Percentiles rank a stretch among this genome's conserved stretches.
Conservation (phyloP, 2,797 vertebrate species). For the Tamandua tetradactyla region DNA sequence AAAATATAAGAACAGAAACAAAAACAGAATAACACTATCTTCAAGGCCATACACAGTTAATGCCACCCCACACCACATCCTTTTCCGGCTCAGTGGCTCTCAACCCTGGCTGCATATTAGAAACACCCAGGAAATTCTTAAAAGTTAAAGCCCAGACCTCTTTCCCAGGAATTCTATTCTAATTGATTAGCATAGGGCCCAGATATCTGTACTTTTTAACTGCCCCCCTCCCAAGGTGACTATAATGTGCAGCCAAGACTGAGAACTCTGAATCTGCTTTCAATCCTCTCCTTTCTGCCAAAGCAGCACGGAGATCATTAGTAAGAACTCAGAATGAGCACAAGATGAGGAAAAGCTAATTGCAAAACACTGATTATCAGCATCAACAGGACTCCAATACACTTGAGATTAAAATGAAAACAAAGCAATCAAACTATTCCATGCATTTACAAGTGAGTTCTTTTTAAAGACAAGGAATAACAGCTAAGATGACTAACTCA, state of each 20-base stretch:
- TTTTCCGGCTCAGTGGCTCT: background rate
- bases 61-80: background rate
- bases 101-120: background rate
- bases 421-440: background rate
- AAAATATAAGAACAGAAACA: constrained; percentile 33
- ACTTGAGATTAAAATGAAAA: background rate
- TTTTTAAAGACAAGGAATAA: background rate
- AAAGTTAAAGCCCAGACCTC: background rate
- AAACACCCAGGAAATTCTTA: background rate
- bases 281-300: background rate
- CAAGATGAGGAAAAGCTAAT: background rate
- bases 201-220: background rate
- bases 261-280: background rate
- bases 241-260: background rate
- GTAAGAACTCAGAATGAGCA: background rate
- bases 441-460: background rate
- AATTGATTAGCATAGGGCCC: background rate
- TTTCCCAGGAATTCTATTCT: background rate
- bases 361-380: background rate
- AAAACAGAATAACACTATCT: background rate
- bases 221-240: background rate
- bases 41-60: background rate
- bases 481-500: background rate
- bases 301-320: background rate
- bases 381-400: background rate